Evolutionary conservation across 2,888 invertebrate genomes (phyloP).

Genomic region (Dryomyza anilis): DNA sequence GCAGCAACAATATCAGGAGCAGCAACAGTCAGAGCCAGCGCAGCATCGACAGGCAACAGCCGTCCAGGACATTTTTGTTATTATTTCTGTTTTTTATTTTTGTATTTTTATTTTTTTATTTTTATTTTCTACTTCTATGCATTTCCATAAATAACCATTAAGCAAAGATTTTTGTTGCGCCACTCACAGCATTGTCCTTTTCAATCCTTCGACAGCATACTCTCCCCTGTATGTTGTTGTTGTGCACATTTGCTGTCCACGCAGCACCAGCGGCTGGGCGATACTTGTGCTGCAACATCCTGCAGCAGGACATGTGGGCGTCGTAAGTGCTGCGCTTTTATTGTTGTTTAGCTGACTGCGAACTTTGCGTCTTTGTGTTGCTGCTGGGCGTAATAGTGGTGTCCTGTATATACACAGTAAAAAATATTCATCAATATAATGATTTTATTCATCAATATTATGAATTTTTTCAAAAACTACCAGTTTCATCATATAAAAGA

Average conservation of each 20-base stretch:
- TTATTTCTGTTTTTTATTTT: too few species aligned
- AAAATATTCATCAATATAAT: too few species aligned
- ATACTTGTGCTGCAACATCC: neutral
- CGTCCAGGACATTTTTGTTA: constrained; percentile 4
- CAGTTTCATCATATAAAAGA: too few species aligned
- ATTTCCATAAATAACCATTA: constrained; percentile 25
- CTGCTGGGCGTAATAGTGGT: too few species aligned
- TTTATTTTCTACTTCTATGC: too few species aligned
- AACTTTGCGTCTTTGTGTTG: neutral
- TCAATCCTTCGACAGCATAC: neutral
- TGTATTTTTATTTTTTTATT: too few species aligned
- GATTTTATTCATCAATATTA: too few species aligned
- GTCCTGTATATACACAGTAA: too few species aligned
- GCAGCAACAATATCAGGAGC: constrained; percentile 13
- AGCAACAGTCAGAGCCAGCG: neutral
- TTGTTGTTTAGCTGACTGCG: constrained; percentile 11
- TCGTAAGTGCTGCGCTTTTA: neutral
- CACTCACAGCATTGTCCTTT: neutral
- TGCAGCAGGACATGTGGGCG: neutral
- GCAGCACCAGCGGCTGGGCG: constrained; percentile 4
- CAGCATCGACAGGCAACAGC: constrained; percentile 20
- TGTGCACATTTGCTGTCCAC: neutral
- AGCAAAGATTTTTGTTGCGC: constrained; percentile 6
- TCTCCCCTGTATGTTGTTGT: neutral
- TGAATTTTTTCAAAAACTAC: too few species aligned